These are phyloP conservation scores for Montipora efflorescens DNA, from an alignment of 64 coral and sea anemone species.

Conservation along the genomic window DNA sequence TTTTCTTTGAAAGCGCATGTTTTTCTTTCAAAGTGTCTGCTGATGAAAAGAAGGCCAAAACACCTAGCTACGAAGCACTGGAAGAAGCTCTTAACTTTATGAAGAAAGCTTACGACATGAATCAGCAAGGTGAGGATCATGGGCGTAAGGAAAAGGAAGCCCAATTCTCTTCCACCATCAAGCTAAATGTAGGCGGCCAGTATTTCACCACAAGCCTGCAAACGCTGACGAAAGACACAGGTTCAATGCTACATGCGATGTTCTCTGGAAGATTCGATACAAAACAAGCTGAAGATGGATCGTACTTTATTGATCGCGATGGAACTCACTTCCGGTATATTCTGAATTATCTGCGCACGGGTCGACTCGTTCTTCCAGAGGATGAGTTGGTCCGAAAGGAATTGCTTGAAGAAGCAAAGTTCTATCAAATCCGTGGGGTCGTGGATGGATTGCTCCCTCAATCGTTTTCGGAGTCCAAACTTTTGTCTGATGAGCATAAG, in stretches of 20 bases:
- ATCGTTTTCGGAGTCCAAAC: neutral
- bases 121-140: conserved; percentile 16
- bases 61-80: no score
- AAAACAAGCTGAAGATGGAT: conserved; percentile 1
- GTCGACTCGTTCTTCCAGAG: neutral
- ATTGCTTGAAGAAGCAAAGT: conserved; percentile 11
- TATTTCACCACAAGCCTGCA: conserved; percentile 26
- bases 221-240: conserved; percentile 38
- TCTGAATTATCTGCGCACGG: conserved; percentile 52
- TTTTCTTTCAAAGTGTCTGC: no score
- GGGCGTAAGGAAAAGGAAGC: conserved; percentile 46
- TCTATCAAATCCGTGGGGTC: conserved; percentile 43
- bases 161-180: conserved; percentile 5
- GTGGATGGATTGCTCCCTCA: neutral
- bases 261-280: conserved; percentile 43
- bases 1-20: neutral
- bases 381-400: neutral
- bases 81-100: no score
- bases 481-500: neutral
- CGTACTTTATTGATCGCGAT: conserved; percentile 57
- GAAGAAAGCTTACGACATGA: conserved; percentile 49
- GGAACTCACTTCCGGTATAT: conserved; percentile 54
- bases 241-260: conserved; percentile 49
- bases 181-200: conserved; percentile 31
- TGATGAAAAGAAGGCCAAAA: no score